These are phyloP conservation scores for Leucophenga maculata DNA, from an alignment of 2,888 invertebrate genomes.

Conservation along the genomic window DNA sequence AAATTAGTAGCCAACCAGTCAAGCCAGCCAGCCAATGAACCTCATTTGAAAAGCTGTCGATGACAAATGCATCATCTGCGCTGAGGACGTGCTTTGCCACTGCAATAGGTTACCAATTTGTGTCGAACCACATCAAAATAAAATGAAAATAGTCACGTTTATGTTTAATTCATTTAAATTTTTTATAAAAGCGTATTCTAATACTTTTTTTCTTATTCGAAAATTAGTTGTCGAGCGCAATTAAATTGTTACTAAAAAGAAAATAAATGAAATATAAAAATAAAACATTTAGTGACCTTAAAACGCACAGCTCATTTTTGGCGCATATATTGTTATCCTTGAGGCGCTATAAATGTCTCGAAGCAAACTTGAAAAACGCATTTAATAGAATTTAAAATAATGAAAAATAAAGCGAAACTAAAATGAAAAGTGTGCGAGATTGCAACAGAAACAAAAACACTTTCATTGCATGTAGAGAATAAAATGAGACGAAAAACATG, in stretches of 20 bases:
- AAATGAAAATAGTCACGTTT: not conserved
- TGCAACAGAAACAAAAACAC: slow-evolving; percentile 7
- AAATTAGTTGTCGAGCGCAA: not conserved
- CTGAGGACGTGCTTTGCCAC: no score
- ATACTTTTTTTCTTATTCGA: no score
- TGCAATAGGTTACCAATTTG: no score
- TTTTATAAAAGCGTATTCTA: no score
- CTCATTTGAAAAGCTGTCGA: no score
- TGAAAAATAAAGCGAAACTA: slow-evolving; percentile 12
- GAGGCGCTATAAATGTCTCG: slow-evolving; percentile 59
- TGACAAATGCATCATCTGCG: no score
- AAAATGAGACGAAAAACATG: not conserved
- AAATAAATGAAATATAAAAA: slow-evolving; percentile 6
- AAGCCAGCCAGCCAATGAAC: no score
- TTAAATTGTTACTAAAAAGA: not conserved
- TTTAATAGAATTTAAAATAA: no score
- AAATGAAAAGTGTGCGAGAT: slow-evolving; percentile 7
- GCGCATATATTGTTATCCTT: slow-evolving; percentile 54
- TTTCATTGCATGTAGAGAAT: slow-evolving; percentile 18
- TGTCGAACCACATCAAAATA: no score
- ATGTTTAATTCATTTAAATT: not conserved
- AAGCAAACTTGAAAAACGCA: slow-evolving; percentile 31
- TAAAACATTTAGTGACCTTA: slow-evolving; percentile 39
- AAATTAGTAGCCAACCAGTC: no score
- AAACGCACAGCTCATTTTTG: slow-evolving; percentile 45